Percentiles rank a stretch among this genome's conserved stretches.
Evolutionary conservation across 2,113 vertebrate genomes (phyloP).

Genomic region (Menidia beryllina): DNA sequence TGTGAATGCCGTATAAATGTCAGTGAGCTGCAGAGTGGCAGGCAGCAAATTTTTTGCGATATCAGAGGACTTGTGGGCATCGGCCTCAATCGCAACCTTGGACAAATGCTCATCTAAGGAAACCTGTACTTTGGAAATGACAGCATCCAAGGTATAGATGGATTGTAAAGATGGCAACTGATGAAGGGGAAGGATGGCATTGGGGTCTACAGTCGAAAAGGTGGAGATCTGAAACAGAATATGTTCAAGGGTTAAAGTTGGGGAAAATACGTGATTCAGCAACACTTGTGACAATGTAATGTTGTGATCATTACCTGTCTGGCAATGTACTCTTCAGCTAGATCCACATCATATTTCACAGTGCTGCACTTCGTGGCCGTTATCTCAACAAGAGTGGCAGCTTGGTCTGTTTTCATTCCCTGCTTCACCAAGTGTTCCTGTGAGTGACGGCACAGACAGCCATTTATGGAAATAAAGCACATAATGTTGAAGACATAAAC

Average conservation of each 20-base stretch:
- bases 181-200: constrained; percentile 88
- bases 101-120: constrained; percentile 96
- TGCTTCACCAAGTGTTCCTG: constrained; percentile 94
- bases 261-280: background rate
- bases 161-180: constrained; percentile 95
- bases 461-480: constrained; percentile 3
- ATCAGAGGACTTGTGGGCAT: constrained; percentile 91
- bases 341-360: constrained; percentile 94
- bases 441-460: background rate
- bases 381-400: constrained; percentile 87
- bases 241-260: background rate
- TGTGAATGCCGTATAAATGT: constrained; percentile 92
- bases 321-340: constrained; percentile 98
- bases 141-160: constrained; percentile 95
- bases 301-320: constrained; percentile 84
- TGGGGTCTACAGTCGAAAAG: constrained; percentile 90
- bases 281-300: background rate
- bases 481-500: background rate
- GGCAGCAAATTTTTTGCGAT: constrained; percentile 96
- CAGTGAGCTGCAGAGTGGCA: constrained; percentile 92
- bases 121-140: constrained; percentile 97
- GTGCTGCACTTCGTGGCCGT: constrained; percentile 90
- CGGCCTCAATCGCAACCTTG: constrained; percentile 92
- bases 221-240: constrained; percentile 89
- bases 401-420: constrained; percentile 94